Evolutionary conservation across 2,888 invertebrate genomes (phyloP).

Genomic region (Oxyteleia sp.): DNA sequence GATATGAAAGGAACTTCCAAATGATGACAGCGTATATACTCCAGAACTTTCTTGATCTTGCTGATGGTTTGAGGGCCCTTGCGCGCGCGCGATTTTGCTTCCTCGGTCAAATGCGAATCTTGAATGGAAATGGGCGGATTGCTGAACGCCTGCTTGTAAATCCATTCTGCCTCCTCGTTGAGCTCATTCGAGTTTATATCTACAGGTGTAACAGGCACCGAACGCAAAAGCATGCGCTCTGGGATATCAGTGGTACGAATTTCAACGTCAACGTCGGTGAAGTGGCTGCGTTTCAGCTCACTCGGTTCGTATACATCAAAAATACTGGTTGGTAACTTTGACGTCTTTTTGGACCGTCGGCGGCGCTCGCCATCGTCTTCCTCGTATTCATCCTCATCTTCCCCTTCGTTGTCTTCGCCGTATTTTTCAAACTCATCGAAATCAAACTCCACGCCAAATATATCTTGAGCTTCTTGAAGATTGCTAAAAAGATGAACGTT

Average conservation of each 20-base stretch:
- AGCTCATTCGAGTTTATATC: constrained; percentile 95
- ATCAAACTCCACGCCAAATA: constrained; percentile 99
- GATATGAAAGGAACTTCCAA: constrained; percentile 99
- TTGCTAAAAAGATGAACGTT: constrained; percentile 91
- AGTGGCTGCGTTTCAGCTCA: constrained; percentile 98
- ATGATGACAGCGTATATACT: constrained; percentile 98
- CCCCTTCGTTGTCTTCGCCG: constrained; percentile 95
- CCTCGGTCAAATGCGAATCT: constrained; percentile 89
- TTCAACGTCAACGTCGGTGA: constrained; percentile 97
- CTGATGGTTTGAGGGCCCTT: constrained; percentile 92
- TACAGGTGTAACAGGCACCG: constrained; percentile 94
- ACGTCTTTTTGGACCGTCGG: constrained; percentile 92
- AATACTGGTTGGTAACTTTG: constrained; percentile 94
- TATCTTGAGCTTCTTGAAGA: constrained; percentile 99
- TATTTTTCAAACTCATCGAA: constrained; percentile 96
- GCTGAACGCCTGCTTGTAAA: constrained; percentile 97
- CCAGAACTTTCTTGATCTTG: constrained; percentile 97
- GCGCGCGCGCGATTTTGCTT: constrained; percentile 89
- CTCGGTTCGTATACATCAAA: constrained; percentile 99
- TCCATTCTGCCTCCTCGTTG: constrained; percentile 99
- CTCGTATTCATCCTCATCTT: constrained; percentile 94
- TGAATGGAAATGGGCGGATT: constrained; percentile 94
- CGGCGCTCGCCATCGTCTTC: constrained; percentile 90
- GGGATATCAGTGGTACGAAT: constrained; percentile 96
- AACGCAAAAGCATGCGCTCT: constrained; percentile 96